Percentiles rank a stretch among this genome's conserved stretches.
These are phyloP conservation scores for Diarsia dahlii DNA, from an alignment of 2,888 invertebrate species.

Conservation along the genomic window DNA sequence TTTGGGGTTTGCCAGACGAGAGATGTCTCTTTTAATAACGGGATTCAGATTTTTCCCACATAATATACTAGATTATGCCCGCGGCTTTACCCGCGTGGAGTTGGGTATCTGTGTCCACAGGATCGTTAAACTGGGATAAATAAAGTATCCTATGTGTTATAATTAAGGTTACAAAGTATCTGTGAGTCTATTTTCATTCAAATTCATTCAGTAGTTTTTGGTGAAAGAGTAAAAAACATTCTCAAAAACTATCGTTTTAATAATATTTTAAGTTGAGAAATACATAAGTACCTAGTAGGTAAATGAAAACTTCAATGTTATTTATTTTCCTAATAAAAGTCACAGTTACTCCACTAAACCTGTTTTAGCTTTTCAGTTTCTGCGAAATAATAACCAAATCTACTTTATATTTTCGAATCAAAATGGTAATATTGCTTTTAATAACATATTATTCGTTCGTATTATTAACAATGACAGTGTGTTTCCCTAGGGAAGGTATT, in stretches of 20 bases:
- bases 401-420: slow-evolving; percentile 9
- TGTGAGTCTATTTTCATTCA: not conserved
- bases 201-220: not conserved
- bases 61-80: too few species aligned
- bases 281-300: not conserved
- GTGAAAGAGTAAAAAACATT: not conserved
- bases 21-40: slow-evolving; percentile 4
- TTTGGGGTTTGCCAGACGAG: not conserved
- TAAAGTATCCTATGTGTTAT: not conserved
- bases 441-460: slow-evolving; percentile 39
- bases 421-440: slow-evolving; percentile 6
- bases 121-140: not conserved
- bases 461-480: slow-evolving; percentile 19
- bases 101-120: not conserved
- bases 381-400: not conserved
- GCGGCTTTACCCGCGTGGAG: not conserved
- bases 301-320: not conserved
- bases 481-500: slow-evolving; percentile 12
- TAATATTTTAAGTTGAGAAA: not conserved
- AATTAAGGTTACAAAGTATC: not conserved
- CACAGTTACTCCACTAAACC: not conserved
- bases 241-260: not conserved
- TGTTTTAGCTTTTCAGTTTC: slow-evolving; percentile 3
- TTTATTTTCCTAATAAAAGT: slow-evolving; percentile 12
- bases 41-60: not conserved